These are phyloP conservation scores for Athripsodes cinereus DNA, from an alignment of 2,888 invertebrate genomes.

Conservation along the genomic window DNA sequence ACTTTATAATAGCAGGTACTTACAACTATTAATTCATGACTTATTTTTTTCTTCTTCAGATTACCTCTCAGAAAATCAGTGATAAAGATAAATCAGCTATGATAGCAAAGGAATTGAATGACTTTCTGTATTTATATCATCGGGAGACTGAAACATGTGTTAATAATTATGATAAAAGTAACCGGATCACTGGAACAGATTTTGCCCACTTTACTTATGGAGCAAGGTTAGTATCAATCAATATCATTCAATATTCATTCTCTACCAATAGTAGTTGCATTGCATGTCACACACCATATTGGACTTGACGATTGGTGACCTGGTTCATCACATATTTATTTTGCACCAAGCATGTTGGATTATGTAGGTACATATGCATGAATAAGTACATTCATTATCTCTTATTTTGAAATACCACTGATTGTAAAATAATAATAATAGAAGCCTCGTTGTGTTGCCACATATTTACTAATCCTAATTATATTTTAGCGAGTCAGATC, in stretches of 20 bases:
- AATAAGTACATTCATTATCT: too few relatives aligned
- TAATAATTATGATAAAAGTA: constrained; percentile 62
- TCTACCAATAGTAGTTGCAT: too few relatives aligned
- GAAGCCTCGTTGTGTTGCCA: too few relatives aligned
- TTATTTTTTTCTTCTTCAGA: constrained; percentile 39
- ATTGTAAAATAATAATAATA: too few relatives aligned
- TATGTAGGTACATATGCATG: too few relatives aligned
- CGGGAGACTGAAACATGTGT: constrained; percentile 74
- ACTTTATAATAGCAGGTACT: not conserved
- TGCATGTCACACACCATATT: too few relatives aligned
- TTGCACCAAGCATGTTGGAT: too few relatives aligned
- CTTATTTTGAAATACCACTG: too few relatives aligned
- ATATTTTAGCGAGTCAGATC: constrained; percentile 58
- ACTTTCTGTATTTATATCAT: constrained; percentile 78
- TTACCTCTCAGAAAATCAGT: constrained; percentile 64
- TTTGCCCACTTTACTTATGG: constrained; percentile 47
- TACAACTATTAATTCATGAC: not conserved
- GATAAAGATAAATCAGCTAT: constrained; percentile 79
- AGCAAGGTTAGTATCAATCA: constrained; percentile 36
- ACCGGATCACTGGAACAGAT: constrained; percentile 45
- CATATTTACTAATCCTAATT: too few relatives aligned
- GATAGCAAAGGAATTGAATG: constrained; percentile 76
- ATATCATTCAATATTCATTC: too few relatives aligned
- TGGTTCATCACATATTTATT: too few relatives aligned
- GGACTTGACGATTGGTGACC: too few relatives aligned